Percentiles rank a stretch among this genome's conserved stretches.
Conservation (phyloP, 2,113 vertebrate species). For the Albula glossodonta region DNA sequence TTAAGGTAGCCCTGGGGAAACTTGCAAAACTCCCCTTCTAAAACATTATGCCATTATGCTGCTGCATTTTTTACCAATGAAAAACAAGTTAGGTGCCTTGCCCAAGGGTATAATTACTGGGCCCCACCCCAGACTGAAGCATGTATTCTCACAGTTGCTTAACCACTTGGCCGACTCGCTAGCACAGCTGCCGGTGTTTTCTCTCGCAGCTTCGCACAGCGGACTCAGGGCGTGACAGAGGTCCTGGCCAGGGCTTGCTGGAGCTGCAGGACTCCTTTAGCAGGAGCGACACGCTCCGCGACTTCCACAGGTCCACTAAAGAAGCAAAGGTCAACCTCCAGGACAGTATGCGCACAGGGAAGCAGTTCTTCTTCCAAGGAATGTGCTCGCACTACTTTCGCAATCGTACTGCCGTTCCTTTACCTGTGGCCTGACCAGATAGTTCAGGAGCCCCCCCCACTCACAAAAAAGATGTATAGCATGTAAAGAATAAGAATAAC, state of each 20-base stretch:
- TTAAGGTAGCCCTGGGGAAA: neutral
- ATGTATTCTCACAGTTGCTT: neutral
- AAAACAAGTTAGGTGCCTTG: neutral
- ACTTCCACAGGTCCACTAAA: slow-evolving; percentile 55
- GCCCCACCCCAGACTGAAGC: neutral
- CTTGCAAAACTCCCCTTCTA: neutral
- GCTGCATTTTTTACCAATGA: neutral
- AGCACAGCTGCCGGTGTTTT: neutral
- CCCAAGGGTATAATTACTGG: neutral
- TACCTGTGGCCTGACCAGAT: neutral
- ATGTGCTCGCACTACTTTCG: slow-evolving; percentile 75
- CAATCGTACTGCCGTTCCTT: slow-evolving; percentile 46
- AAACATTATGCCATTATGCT: neutral
- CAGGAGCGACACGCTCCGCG: slow-evolving; percentile 62
- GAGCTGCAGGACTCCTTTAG: slow-evolving; percentile 73
- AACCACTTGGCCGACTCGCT: neutral
- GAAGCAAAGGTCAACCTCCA: slow-evolving; percentile 68
- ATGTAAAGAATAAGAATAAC: neutral
- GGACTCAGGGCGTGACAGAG: slow-evolving; percentile 14
- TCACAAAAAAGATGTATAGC: neutral
- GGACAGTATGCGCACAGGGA: slow-evolving; percentile 63
- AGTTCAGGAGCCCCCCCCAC: neutral
- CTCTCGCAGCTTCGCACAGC: slow-evolving; percentile 20
- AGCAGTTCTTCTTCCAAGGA: slow-evolving; percentile 71
- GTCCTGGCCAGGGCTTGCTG: slow-evolving; percentile 37